A percentile compares a stretch with the other conserved stretches of the same genome.
These are phyloP conservation scores for Pantherophis guttatus DNA, from an alignment of 2,113 vertebrate species.

Conservation along the genomic window DNA sequence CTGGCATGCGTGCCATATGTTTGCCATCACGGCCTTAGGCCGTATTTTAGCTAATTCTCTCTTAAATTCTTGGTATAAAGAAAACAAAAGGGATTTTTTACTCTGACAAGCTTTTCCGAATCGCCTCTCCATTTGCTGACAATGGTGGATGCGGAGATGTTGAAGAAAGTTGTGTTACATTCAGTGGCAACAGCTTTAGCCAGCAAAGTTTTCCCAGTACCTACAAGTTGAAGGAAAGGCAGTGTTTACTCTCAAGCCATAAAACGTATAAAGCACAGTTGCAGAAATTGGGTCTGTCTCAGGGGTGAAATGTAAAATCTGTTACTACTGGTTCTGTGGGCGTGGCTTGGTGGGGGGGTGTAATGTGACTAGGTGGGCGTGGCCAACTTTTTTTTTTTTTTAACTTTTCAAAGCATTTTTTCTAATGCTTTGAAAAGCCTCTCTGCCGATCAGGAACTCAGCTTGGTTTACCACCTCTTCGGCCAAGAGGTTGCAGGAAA, in stretches of 20 bases:
- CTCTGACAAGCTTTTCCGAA: conserved; percentile 95
- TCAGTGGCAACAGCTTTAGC: conserved; percentile 97
- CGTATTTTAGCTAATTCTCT: neutral
- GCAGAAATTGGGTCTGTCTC: neutral
- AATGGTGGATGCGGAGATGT: conserved; percentile 95
- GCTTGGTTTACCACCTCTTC: too few species aligned
- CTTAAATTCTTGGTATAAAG: neutral
- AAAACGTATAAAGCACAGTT: neutral
- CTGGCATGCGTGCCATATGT: too few species aligned
- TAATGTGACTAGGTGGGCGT: too few species aligned
- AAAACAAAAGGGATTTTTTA: conserved; percentile 57
- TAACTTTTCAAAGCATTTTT: too few species aligned
- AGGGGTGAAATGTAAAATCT: too few species aligned
- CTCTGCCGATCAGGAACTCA: too few species aligned
- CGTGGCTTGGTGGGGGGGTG: too few species aligned
- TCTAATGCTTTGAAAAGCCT: too few species aligned
- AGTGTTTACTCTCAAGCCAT: neutral
- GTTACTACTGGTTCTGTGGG: too few species aligned
- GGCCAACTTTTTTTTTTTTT: too few species aligned
- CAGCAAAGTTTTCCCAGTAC: conserved; percentile 93
- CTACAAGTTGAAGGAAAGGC: conserved; percentile 58
- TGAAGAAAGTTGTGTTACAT: conserved; percentile 95
- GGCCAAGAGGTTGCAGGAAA: too few species aligned
- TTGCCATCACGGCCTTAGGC: too few species aligned
- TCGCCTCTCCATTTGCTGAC: conserved; percentile 98